These are phyloP conservation scores for Lithophane leautieri DNA, from an alignment of 2,888 invertebrate genomes.

Conservation along the genomic window DNA sequence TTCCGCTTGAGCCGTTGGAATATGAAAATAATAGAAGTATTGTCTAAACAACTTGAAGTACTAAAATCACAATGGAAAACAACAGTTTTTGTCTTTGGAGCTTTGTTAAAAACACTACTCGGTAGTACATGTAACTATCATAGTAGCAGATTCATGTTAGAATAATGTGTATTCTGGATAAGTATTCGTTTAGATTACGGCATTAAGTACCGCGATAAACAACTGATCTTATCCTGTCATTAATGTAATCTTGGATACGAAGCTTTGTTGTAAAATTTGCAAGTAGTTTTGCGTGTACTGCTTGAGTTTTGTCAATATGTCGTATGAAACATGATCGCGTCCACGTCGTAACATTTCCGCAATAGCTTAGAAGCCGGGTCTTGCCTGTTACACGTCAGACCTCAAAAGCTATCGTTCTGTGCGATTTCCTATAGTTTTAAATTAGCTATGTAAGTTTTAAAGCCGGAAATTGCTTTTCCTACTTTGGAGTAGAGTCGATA, in stretches of 20 bases:
- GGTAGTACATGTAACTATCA: slow-evolving; percentile 4
- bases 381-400: slow-evolving; percentile 76
- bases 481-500: slow-evolving; percentile 46
- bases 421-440: slow-evolving; percentile 71
- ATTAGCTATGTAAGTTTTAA: slow-evolving; percentile 64
- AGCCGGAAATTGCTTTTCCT: slow-evolving; percentile 68
- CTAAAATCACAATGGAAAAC: slow-evolving; percentile 12
- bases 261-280: slow-evolving; percentile 9
- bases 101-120: slow-evolving; percentile 19
- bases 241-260: background rate
- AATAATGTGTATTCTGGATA: slow-evolving; percentile 6
- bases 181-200: slow-evolving; percentile 5
- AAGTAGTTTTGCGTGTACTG: slow-evolving; percentile 60
- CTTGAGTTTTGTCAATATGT: slow-evolving; percentile 57
- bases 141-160: background rate
- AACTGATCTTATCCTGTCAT: slow-evolving; percentile 20
- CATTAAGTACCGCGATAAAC: background rate
- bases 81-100: slow-evolving; percentile 4
- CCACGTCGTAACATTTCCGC: slow-evolving; percentile 43
- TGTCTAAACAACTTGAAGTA: slow-evolving; percentile 33
- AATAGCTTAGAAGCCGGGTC: slow-evolving; percentile 73
- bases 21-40: slow-evolving; percentile 60
- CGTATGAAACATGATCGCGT: slow-evolving; percentile 43
- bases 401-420: slow-evolving; percentile 66
- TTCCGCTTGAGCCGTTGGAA: slow-evolving; percentile 60